Evolutionary conservation across 2,113 vertebrate species (phyloP), one percentile per base, ranked within the genome.

Genomic region (Callopanchax toddi): DNA sequence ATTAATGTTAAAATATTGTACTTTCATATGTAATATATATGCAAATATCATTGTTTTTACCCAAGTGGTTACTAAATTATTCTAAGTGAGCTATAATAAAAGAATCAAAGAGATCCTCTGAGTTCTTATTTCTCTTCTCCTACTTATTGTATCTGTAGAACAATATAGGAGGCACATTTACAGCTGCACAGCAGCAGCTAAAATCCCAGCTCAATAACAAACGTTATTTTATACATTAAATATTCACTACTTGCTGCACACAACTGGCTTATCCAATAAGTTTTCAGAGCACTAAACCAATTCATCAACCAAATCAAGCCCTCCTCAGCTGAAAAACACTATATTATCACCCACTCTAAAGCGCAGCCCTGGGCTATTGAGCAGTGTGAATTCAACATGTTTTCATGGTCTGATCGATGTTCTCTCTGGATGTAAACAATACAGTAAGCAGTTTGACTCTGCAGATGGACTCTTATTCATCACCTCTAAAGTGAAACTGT

Each of bases 201-300:
- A 83, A 78, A 77, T 85, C 89, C 87, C 89, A 86, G 78, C 78
- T 83, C 82, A 87, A 88, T 89, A 89, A 87, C 62, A 84, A 86
- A 84, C 82, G 79, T 86, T 89, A 67, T 87, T 87, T 60, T 71
- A 62, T 11, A 36, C 86, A 88, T 90, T 85, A 88, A 90, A 90
- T 87, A 90, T 90, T 89, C 86, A 88, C 79, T 46, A 83, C 64
- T 67, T 29, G 48, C 81, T 57, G 67, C 65, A 64, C 73, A 68
- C 60, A 78, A 57, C 64, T 66, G 71, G 68, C 79, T 76, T 74
- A 74, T 72, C 71, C 83, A 86, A 87, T 86, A 86, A 11, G 57
- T 86, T 88, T 83, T 66, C 81, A 79, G 61, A 68, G 63, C 44
- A 13, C 71, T 60, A 73, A 75, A 67, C 82, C 62, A 81, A 86